A percentile compares a stretch with the other conserved stretches of the same genome.
Conservation (phyloP, 2,888 invertebrate species). For the Drosophila rellima region DNA sequence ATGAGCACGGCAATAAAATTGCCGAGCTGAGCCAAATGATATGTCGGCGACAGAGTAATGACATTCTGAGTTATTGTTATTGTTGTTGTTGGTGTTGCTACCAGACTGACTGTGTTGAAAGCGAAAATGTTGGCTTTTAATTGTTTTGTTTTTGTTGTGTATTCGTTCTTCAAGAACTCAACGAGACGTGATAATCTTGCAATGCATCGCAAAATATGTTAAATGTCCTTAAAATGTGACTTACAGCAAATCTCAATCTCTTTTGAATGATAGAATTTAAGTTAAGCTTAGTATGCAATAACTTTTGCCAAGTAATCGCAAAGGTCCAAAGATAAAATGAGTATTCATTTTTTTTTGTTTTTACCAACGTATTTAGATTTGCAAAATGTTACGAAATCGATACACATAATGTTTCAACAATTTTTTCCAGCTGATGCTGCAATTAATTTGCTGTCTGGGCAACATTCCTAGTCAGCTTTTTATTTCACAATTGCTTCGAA, state of each 20-base stretch:
- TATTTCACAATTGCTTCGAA: slow-evolving; percentile 30
- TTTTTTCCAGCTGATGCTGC: slow-evolving; percentile 49
- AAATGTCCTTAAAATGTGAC: slow-evolving; percentile 17
- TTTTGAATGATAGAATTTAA: slow-evolving; percentile 25
- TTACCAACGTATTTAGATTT: slow-evolving; percentile 9
- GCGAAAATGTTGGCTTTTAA: slow-evolving; percentile 65
- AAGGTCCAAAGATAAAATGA: slow-evolving; percentile 18
- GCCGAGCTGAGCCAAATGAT: slow-evolving; percentile 24
- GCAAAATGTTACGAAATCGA: slow-evolving; percentile 33
- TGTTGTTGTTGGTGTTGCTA: slow-evolving; percentile 13
- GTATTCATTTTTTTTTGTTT: slow-evolving; percentile 11
- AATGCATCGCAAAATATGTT: slow-evolving; percentile 19
- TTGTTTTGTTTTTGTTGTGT: slow-evolving; percentile 48
- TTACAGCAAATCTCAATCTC: slow-evolving; percentile 19
- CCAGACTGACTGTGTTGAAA: slow-evolving; percentile 55
- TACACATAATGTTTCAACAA: slow-evolving; percentile 26
- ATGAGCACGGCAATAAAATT: slow-evolving; percentile 11
- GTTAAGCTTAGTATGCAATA: slow-evolving; percentile 1
- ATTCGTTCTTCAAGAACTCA: slow-evolving; percentile 11
- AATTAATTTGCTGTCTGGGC: slow-evolving; percentile 57
- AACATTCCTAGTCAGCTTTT: slow-evolving; percentile 13
- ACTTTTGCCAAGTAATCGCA: slow-evolving; percentile 28
- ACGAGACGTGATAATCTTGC: slow-evolving; percentile 32
- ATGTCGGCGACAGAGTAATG: slow-evolving; percentile 67
- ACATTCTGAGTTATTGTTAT: slow-evolving; percentile 50